Percentiles rank a stretch among this genome's conserved stretches.
These are phyloP conservation scores for Psephotus haematonotus DNA, from an alignment of 2,113 vertebrate species.

Conservation along the genomic window DNA sequence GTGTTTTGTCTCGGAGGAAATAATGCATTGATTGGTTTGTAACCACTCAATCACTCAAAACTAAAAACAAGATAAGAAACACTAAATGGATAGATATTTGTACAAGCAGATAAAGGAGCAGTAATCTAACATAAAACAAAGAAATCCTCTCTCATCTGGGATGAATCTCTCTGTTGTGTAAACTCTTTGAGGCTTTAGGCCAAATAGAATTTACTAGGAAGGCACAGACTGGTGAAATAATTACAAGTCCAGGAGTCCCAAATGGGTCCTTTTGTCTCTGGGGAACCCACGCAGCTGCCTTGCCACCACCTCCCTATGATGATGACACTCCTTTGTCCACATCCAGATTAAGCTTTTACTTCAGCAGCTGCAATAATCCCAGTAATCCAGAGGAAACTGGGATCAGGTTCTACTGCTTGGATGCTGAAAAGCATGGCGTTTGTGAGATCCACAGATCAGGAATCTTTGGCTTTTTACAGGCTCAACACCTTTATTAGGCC, in stretches of 20 bases:
- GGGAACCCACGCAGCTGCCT: neutral
- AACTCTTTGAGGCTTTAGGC: conserved; percentile 3
- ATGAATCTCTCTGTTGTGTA: neutral
- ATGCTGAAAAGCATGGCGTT: neutral
- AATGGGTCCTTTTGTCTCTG: neutral
- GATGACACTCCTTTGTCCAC: fast-evolving
- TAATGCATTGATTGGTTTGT: conserved; percentile 66
- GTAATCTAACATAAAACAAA: neutral
- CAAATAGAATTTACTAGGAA: neutral
- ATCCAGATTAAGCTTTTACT: neutral
- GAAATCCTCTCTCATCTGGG: neutral
- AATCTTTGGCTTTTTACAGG: neutral
- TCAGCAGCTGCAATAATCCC: neutral
- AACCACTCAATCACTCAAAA: conserved; percentile 47
- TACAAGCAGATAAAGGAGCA: neutral
- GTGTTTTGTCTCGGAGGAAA: conserved; percentile 55
- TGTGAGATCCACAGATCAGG: neutral
- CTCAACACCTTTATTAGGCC: neutral
- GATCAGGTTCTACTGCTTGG: neutral
- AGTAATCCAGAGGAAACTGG: neutral
- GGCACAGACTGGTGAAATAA: neutral
- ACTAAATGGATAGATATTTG: neutral
- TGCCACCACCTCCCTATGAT: neutral
- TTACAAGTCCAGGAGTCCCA: neutral
- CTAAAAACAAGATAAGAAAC: conserved; percentile 26